Evolutionary conservation across 2,888 invertebrate species (phyloP), one percentile per base, ranked within the genome.

Genomic region (Thymelicus lineola): DNA sequence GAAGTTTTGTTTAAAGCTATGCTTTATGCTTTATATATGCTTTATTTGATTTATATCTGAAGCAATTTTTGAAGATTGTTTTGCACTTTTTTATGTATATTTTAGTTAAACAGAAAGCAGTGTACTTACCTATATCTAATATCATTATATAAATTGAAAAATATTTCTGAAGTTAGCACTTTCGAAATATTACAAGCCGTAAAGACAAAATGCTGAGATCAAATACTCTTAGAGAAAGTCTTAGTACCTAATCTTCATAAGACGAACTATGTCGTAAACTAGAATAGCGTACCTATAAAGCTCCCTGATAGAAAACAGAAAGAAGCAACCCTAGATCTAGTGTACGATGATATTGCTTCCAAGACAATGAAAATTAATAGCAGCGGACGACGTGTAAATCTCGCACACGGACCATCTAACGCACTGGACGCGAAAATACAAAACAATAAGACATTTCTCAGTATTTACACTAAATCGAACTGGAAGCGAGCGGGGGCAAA

Each of bases 401-500:
- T 61, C 60, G 28, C 4, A 71, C 74, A 73, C 74, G 75, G 61
- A 50, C 71, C 71, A 71, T 72, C 65, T 72, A 66, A 72, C 57
- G 67, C 72, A 65, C 46, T 10, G n/a, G 7, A 55, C 45, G 64
- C 71, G 68, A 72, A 74, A 59, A 59, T 17, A 50, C 48, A 50
- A 66, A 35, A 68, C 71, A 72, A 73, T 80, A 79, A 80, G 80
- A 80, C 63, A 81, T 85, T 84, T 83, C 82, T 81, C 76, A 80
- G 80, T 86, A 85, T 86, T 88, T 82, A 87, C 85, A 87, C 87
- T 82, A 87, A 89, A 90, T 88, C 87, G 86, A 86, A 85, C 79
- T 80, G 82, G 82, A 83, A 85, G 80, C 79, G 77, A 73, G 81
- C 76, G 76, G 80, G 81, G 83, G 84, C 86, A 90, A 93, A 93